phyloP scores from a whole-genome alignment of 2,888 invertebrate species.

The Unio pictorum region DNA sequence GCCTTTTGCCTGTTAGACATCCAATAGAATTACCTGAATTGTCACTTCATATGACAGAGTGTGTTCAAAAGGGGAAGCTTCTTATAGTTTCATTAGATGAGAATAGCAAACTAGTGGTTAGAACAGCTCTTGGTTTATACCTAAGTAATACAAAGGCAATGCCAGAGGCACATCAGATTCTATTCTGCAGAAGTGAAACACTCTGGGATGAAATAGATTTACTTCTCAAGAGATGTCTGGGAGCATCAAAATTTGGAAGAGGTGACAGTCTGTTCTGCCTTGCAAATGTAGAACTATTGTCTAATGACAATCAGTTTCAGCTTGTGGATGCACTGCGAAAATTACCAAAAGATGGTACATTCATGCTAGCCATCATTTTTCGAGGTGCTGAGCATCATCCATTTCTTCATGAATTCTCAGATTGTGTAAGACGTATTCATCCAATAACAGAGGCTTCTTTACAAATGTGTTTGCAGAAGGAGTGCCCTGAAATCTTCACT shows the following conservation, averaged over 20 bases:
- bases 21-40: too few species aligned
- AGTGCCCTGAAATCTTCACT: conserved; percentile 16
- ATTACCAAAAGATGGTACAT: conserved; percentile 7
- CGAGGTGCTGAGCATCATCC: conserved; percentile 39
- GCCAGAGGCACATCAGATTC: conserved; percentile 41
- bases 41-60: conserved; percentile 13
- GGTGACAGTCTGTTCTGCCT: conserved; percentile 28
- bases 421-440: conserved; percentile 1
- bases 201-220: conserved; percentile 37
- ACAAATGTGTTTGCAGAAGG: too few species aligned
- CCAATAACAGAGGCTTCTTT: too few species aligned
- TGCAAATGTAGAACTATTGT: conserved; percentile 38
- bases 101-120: conserved; percentile 30
- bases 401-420: conserved; percentile 26
- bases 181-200: conserved; percentile 41
- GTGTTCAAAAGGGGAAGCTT: conserved; percentile 31
- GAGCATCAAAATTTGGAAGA: conserved; percentile 6
- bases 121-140: conserved; percentile 38
- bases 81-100: conserved; percentile 35
- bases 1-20: too few species aligned
- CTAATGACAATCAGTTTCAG: conserved; percentile 36
- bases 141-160: conserved; percentile 30
- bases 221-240: conserved; percentile 34
- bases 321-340: conserved; percentile 31
- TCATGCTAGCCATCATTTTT: conserved; percentile 38